Evolutionary conservation across 1,140 invertebrate species (phyloP), one percentile per base, ranked within the genome.

Genomic region (Procambarus clarkii): DNA sequence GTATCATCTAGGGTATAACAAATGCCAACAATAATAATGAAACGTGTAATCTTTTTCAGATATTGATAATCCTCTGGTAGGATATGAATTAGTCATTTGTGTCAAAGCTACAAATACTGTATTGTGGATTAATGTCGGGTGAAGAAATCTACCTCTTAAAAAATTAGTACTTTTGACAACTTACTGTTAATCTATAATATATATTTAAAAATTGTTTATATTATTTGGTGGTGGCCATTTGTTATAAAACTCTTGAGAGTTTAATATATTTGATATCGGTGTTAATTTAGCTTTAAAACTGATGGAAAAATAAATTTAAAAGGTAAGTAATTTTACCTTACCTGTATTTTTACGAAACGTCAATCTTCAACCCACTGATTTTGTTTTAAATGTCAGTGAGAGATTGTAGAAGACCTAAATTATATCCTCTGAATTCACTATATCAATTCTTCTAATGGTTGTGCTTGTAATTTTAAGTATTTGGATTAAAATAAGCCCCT

Each of bases 121-220:
- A 54, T 54, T 54, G 15, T 81, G 69, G 69, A 34, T 71, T 45
- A 18, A 45, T 69, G 81, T 83, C 58, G 60, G 81, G 60, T 83
- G 46, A 21, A 34, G 69, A 69, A 69, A 69, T 83, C 81, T 83
- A 83, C 81, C 81, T 83, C 81, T 69, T 18, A 18, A 24, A 69
- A 83, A 34, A 83, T 18, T 18, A 18, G 4, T 64, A 3, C 15
- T 11, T 18, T 64, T 64, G 11, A 18, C 13, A 15, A 64, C 4
- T 64, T 64, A 64, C 18, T 64, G 60, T 64, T 18, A 64, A 64
- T 15, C 8, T 54, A 54, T 34, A 13, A 44, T 82, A 48, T 82
- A 60, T 82, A 82, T 82, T 82, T 81, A n/a, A 18, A 60, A 71
- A 71, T 24, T 74, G 15, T 74, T 21, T 74, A 74, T 9, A 74